A percentile compares a stretch with the other conserved stretches of the same genome.
These are phyloP conservation scores for Silurus lanzhouensis DNA, from an alignment of 2,797 vertebrate genomes.

Conservation along the genomic window DNA sequence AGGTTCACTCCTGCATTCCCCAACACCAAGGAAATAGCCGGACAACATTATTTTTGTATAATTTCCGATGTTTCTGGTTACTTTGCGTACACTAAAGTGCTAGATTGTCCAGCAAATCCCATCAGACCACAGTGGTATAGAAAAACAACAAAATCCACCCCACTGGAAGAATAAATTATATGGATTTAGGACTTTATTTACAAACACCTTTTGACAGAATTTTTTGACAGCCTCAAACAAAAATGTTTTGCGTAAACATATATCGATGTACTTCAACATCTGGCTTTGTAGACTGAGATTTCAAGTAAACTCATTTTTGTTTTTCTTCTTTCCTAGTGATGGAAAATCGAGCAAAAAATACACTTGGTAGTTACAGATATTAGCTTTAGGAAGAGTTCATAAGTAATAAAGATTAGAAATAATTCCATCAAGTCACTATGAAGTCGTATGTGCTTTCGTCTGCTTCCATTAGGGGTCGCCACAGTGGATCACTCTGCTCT, in stretches of 20 bases:
- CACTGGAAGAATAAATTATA: background rate
- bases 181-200: background rate
- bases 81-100: background rate
- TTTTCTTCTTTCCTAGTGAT: background rate
- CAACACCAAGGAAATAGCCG: too few species aligned
- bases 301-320: background rate
- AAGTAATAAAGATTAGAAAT: too few species aligned
- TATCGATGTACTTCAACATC: background rate
- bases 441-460: too few species aligned
- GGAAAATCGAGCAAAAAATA: background rate
- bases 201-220: background rate
- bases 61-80: background rate
- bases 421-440: too few species aligned
- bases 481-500: too few species aligned
- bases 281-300: background rate
- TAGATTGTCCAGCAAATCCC: background rate
- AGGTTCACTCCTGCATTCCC: too few species aligned
- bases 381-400: background rate
- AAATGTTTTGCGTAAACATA: background rate
- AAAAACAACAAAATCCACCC: background rate
- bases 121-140: background rate
- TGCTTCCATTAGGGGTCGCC: too few species aligned
- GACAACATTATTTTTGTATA: too few species aligned
- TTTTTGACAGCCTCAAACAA: background rate
- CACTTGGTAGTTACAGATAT: background rate